Percentiles rank a stretch among this genome's conserved stretches.
Conservation (phyloP, 2,113 vertebrate species). For the Delphinapterus leucas region DNA sequence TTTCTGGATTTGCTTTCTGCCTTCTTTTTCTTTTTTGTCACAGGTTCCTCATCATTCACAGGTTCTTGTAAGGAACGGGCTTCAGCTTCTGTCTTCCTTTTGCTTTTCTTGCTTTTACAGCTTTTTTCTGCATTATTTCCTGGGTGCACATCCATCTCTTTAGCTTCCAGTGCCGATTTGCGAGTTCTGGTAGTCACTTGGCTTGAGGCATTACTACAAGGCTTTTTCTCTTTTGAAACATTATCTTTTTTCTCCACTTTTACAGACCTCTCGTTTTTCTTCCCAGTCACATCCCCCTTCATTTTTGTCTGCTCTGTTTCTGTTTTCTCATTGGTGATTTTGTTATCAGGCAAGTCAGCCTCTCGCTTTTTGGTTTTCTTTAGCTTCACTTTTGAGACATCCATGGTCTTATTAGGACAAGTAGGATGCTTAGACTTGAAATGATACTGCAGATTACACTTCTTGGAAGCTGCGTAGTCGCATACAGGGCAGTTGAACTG, state of each 20-base stretch:
- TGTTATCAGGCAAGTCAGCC: slow-evolving; percentile 47
- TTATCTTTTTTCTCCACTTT: slow-evolving; percentile 82
- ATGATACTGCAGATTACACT: slow-evolving; percentile 99
- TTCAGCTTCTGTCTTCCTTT: slow-evolving; percentile 79
- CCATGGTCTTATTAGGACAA: slow-evolving; percentile 90
- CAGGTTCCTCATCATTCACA: slow-evolving; percentile 64
- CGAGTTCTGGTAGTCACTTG: slow-evolving; percentile 87
- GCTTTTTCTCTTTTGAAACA: slow-evolving; percentile 80
- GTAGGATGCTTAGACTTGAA: slow-evolving; percentile 95
- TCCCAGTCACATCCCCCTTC: slow-evolving; percentile 77
- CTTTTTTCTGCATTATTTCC: slow-evolving; percentile 76
- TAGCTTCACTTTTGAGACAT: slow-evolving; percentile 96
- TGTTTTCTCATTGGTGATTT: slow-evolving; percentile 58
- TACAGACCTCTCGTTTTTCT: slow-evolving; percentile 77
- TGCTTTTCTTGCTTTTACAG: slow-evolving; percentile 82
- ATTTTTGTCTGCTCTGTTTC: slow-evolving; percentile 76
- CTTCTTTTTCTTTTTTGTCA: slow-evolving; percentile 81
- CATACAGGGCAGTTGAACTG: slow-evolving; percentile 98
- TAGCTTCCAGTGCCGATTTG: slow-evolving; percentile 68
- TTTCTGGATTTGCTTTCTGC: slow-evolving; percentile 72
- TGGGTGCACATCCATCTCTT: slow-evolving; percentile 74
- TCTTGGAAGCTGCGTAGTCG: slow-evolving; percentile 98
- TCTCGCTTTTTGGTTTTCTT: slow-evolving; percentile 91
- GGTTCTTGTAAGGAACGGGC: slow-evolving; percentile 49
- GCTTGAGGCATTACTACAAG: slow-evolving; percentile 77